These are phyloP conservation scores for Chaenodraco wilsoni DNA, from an alignment of 2,797 vertebrate species.

Conservation along the genomic window DNA sequence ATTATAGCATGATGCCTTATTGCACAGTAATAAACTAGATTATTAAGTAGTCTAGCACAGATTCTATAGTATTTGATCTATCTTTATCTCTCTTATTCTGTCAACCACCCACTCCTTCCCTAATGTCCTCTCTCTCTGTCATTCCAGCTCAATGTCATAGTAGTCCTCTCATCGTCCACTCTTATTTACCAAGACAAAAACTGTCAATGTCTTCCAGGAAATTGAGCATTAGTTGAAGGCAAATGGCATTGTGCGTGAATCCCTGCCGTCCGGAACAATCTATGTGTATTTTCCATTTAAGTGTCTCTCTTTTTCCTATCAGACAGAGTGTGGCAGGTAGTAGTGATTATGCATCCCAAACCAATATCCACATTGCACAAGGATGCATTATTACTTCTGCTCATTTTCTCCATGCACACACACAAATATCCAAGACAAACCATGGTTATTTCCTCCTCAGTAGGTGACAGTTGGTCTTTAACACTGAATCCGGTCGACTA, in stretches of 20 bases:
- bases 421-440: conserved; percentile 11
- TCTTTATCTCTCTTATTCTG: conserved; percentile 9
- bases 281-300: conserved; percentile 13
- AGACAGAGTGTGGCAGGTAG: conserved; percentile 11
- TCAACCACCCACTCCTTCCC: conserved; percentile 16
- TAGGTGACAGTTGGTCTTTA: conserved; percentile 25
- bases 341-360: conserved; percentile 17
- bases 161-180: conserved; percentile 17
- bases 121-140: conserved; percentile 21
- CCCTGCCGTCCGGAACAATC: background rate
- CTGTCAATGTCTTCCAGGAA: background rate
- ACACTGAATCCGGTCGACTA: conserved; percentile 17
- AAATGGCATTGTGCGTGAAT: conserved; percentile 2
- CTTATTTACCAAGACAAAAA: conserved; percentile 14
- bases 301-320: conserved; percentile 8
- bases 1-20: background rate
- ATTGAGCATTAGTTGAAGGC: background rate
- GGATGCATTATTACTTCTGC: background rate
- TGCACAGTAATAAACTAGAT: background rate
- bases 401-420: conserved; percentile 13
- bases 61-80: conserved; percentile 8
- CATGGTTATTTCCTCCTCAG: conserved; percentile 26
- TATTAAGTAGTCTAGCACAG: background rate
- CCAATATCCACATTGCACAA: conserved; percentile 23
- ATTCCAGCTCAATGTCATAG: conserved; percentile 4